Base-by-base conservation (phyloP, 1,140 invertebrate species). In the Drosophila eugracilis region DNA sequence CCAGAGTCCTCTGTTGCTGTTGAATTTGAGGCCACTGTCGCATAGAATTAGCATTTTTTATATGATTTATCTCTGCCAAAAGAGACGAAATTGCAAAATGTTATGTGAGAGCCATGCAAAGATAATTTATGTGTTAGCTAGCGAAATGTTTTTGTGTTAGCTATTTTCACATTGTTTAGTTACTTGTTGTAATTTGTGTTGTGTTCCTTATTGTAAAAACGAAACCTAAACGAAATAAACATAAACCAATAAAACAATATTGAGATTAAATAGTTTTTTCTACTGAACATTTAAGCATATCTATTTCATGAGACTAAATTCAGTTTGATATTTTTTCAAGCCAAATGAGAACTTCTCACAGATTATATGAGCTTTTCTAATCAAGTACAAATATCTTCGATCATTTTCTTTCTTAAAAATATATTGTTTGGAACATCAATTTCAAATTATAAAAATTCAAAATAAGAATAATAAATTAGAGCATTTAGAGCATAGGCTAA, bases 41-140 rank as follows among this genome's bases (percentile, higher is more conserved):
- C 85, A 85, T 78, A 65, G 80, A 78, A 85, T 86, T 86, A 81
- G 81, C 81, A 81, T 81, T 86, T 72, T 86, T 70, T 77, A 74
- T 85, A 74, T 86, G 74, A 88, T 81, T 85, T 81, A 75, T 78
- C 49, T 75, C 71, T 45, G 78, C 52, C 42, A 54, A 63, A 58
- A 47, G 73, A 48, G 28, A 34, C n/a, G n/a, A 72, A 57, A 59
- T 28, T 37, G 26, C 10, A 10, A 50, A 54, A 63, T 42, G 37
- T 22, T 50, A 21, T 48, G 36, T 45, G 45, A 76, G 45, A 74
- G 54, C 60, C 59, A 65, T 63, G 72, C 59, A 50, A 60, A 77
- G 62, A 67, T 84, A 71, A 75, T 66, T 84, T 79, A 85, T 85
- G 76, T 85, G 80, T 85, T 85, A 84, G 75, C 72, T 84, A 75